Evolutionary conservation across 2,888 invertebrate genomes (phyloP), one percentile per base, ranked within the genome.

Genomic region (Rhingia rostrata): DNA sequence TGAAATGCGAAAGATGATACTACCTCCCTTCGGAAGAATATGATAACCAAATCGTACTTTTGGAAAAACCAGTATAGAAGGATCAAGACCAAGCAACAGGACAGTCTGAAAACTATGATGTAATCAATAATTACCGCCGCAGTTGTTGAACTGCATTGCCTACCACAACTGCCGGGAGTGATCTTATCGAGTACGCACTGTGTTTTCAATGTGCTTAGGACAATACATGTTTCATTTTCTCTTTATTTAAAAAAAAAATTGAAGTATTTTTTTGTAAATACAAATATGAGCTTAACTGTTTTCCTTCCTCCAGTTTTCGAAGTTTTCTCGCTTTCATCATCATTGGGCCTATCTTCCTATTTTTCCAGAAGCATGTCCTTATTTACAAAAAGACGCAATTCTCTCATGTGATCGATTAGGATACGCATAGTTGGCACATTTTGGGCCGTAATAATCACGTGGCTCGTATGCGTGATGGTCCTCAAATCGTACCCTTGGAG

Each of bases 71-170:
- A 0, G 95, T 98, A 0, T 98, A 98, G 92, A 93, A 94, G 87
- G 98, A 98, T 91, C 92, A 92, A 10, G 93, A 93, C 74, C 88
- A 89, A 92, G 90, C 92, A 89, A 86, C 67, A n/a, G 86, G 88
- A 53, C 84, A 90, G 87, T 95, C 97, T 0, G 96, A 97, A 91
- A 97, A 98, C 91, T 93, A 94, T 84, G 93, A 93, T 78, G 92
- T 92, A 51, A 92, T 93, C 0, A 92, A 95, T 93, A 95, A 89
- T 92, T 99, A 66, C 99, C 99, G 33, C 97, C 99, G 0, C 99
- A 99, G 91, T 92, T 99, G 58, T 92, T 99, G 99, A 99, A 92
- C 92, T 99, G 37, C 99, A 99, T 90, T 99, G 99, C 99, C 99
- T 99, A 92, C 95, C 95, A 33, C 99, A 99, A 92, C 93, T 99